These are phyloP conservation scores for Neofelis nebulosa DNA, from an alignment of 2,113 vertebrate genomes.

Conservation along the genomic window DNA sequence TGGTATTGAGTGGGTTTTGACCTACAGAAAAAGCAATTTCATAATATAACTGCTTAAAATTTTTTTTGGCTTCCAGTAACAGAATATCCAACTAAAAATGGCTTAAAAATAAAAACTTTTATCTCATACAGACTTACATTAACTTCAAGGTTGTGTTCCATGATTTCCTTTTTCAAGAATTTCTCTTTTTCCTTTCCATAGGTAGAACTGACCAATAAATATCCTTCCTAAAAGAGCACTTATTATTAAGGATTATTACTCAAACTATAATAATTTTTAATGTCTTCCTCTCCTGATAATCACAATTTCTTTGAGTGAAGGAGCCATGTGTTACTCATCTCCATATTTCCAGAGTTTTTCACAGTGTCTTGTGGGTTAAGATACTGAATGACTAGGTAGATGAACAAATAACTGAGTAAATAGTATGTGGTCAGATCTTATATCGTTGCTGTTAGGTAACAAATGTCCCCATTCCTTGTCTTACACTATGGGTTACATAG, in stretches of 20 bases:
- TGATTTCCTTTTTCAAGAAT: not conserved
- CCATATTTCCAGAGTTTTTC: not conserved
- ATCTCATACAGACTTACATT: not conserved
- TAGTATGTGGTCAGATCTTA: not conserved
- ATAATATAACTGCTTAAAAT: not conserved
- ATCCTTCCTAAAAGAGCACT: not conserved
- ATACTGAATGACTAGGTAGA: not conserved
- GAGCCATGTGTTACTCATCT: not conserved
- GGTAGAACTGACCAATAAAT: not conserved
- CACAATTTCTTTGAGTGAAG: not conserved
- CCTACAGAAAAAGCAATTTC: not conserved
- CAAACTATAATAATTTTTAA: not conserved
- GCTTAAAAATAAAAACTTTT: constrained; percentile 13
- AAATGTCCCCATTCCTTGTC: not conserved
- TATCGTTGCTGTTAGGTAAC: not conserved
- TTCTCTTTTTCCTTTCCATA: not conserved
- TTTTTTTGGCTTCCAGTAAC: not conserved
- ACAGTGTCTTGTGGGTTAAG: not conserved
- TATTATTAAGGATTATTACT: not conserved
- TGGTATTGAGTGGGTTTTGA: not conserved
- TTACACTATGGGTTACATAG: not conserved
- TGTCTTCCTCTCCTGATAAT: not conserved
- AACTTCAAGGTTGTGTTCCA: not conserved
- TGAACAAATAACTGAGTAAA: not conserved
- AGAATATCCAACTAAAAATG: constrained; percentile 23